Percentiles rank a stretch among this genome's conserved stretches.
These are phyloP conservation scores for Lophochroa leadbeateri DNA, from an alignment of 2,113 vertebrate species.

Conservation along the genomic window DNA sequence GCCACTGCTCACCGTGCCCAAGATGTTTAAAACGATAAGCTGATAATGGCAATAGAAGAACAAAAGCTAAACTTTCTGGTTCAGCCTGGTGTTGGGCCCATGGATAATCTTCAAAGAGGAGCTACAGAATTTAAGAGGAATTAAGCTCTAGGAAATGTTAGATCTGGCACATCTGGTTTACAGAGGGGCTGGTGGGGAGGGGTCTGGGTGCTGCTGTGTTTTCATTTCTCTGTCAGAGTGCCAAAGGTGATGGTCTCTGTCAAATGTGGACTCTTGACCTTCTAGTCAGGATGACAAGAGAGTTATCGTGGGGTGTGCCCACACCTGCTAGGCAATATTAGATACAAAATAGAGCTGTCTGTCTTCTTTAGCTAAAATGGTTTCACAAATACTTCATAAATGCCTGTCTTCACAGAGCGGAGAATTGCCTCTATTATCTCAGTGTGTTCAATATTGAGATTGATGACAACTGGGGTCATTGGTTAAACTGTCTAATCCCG, in stretches of 20 bases:
- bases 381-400: constrained; percentile 41
- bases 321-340: constrained; percentile 22
- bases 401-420: neutral
- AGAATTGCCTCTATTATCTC: neutral
- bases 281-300: neutral
- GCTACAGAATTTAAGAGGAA: neutral
- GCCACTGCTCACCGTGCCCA: neutral
- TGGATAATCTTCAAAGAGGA: constrained; percentile 50
- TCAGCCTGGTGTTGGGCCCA: neutral
- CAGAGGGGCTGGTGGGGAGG: neutral
- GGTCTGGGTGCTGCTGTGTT: neutral
- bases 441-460: neutral
- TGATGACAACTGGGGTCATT: constrained; percentile 10
- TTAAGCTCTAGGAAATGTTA: constrained; percentile 21
- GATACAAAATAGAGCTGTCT: constrained; percentile 35
- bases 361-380: constrained; percentile 40
- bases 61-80: constrained; percentile 28
- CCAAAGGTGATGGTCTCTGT: constrained; percentile 37
- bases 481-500: constrained; percentile 20
- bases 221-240: neutral
- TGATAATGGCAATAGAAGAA: neutral
- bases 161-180: constrained; percentile 28
- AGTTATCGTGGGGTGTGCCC: constrained; percentile 42
- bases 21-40: neutral
- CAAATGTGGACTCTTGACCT: constrained; percentile 51